Evolutionary conservation across 2,113 vertebrate species (phyloP).

Genomic region (Copsychus sechellarum): DNA sequence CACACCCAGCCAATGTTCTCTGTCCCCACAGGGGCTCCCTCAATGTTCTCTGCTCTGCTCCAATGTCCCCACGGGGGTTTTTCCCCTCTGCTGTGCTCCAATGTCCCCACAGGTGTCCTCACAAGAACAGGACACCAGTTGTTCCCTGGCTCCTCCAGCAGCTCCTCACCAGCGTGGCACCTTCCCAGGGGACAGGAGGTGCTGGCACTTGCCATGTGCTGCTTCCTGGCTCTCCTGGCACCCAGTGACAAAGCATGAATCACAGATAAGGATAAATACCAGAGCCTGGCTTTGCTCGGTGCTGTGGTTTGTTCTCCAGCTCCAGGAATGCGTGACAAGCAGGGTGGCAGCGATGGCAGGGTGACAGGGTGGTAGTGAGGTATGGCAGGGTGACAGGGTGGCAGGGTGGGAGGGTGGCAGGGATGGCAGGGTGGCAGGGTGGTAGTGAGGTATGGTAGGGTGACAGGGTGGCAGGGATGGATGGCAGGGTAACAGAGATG

Average conservation of each 20-base stretch:
- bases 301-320: neutral
- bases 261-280: neutral
- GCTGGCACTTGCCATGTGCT: rapidly evolving
- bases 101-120: neutral
- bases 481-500: too few species aligned
- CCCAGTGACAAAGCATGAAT: neutral
- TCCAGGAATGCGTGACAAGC: neutral
- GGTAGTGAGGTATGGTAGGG: too few species aligned
- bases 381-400: neutral
- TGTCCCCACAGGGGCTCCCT: too few species aligned
- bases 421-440: neutral
- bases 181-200: rapidly evolving
- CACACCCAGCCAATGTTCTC: neutral
- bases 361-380: neutral
- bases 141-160: neutral
- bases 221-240: neutral
- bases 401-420: too few species aligned
- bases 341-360: neutral
- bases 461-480: too few species aligned
- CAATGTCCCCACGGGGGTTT: too few species aligned
- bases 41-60: neutral
- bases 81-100: neutral
- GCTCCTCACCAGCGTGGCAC: neutral
- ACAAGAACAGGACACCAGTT: rapidly evolving
- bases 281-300: neutral